A percentile compares a stretch with the other conserved stretches of the same genome.
phyloP scores from a whole-genome alignment of 2,888 invertebrate genomes.

The Hyposoter dolosus region DNA sequence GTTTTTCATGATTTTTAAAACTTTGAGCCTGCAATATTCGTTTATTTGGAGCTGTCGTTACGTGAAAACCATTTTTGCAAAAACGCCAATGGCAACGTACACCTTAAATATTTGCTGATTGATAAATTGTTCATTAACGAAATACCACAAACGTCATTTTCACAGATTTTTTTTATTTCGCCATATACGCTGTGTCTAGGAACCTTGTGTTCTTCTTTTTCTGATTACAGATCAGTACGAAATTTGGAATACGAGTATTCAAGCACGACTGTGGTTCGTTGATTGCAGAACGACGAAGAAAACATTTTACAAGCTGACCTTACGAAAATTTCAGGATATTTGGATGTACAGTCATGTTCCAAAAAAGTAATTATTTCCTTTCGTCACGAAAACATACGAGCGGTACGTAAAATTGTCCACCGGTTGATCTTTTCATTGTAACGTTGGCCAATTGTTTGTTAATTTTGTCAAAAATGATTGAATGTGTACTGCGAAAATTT shows the following conservation, averaged over 20 bases:
- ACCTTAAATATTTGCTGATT: not conserved
- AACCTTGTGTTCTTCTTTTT: conserved; percentile 46
- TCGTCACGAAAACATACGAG: too few species aligned
- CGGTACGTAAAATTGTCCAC: too few species aligned
- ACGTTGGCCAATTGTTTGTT: too few species aligned
- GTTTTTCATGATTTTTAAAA: not conserved
- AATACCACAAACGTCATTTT: not conserved
- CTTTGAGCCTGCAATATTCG: not conserved
- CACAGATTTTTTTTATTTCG: conserved; percentile 1
- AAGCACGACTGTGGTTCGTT: conserved; percentile 61
- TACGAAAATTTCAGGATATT: conserved; percentile 1
- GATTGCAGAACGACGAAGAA: conserved; percentile 40
- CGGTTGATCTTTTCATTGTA: too few species aligned
- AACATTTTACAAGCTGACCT: conserved; percentile 27
- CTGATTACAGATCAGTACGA: conserved; percentile 74
- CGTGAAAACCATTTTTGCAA: not conserved
- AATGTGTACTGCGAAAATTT: too few species aligned
- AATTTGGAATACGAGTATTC: conserved; percentile 74
- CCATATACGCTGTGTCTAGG: conserved; percentile 13
- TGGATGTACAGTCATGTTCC: conserved; percentile 9
- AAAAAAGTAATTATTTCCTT: not conserved
- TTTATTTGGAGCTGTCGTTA: not conserved
- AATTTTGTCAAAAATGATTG: too few species aligned
- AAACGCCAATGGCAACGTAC: not conserved
- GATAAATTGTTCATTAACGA: not conserved